Percentiles rank a stretch among this genome's conserved stretches.
phyloP scores from a whole-genome alignment of 2,113 vertebrate genomes.

The Marcusenius ussheri region DNA sequence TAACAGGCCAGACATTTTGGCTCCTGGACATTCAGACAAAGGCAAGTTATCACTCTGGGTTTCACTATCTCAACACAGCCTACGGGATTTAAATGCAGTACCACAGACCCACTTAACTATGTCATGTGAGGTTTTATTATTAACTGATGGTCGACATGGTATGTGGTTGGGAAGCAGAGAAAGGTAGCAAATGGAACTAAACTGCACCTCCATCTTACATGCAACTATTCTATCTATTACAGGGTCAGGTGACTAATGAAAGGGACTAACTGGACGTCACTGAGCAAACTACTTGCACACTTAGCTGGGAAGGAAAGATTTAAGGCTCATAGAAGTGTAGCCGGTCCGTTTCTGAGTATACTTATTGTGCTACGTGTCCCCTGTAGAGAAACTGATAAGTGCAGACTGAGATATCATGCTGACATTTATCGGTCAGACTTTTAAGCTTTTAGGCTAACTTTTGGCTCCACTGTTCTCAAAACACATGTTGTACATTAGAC shows the following conservation, averaged over 20 bases:
- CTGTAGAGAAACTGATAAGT: not conserved
- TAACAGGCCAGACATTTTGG: conserved; percentile 42
- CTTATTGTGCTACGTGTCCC: not conserved
- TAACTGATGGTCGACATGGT: not conserved
- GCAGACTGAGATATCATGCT: not conserved
- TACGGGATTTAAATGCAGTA: not conserved
- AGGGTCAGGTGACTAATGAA: not conserved
- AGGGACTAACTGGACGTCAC: not conserved
- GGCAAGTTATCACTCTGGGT: not conserved
- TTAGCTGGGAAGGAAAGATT: not conserved
- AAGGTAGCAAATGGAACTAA: not conserved
- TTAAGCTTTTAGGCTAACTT: not conserved
- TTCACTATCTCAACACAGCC: not conserved
- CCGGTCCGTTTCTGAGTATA: not conserved
- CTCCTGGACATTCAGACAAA: not conserved
- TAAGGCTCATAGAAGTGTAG: not conserved
- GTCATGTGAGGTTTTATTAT: not conserved
- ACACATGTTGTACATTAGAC: conserved; percentile 15
- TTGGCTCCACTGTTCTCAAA: conserved; percentile 14
- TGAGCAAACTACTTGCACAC: not conserved
- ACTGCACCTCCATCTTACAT: not conserved
- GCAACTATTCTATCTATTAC: not conserved
- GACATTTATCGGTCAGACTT: not conserved
- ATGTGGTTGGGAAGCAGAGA: not conserved
- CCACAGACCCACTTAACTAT: not conserved